These are phyloP conservation scores for Papilio polytes DNA, from an alignment of 1,140 invertebrate species.

Conservation along the genomic window DNA sequence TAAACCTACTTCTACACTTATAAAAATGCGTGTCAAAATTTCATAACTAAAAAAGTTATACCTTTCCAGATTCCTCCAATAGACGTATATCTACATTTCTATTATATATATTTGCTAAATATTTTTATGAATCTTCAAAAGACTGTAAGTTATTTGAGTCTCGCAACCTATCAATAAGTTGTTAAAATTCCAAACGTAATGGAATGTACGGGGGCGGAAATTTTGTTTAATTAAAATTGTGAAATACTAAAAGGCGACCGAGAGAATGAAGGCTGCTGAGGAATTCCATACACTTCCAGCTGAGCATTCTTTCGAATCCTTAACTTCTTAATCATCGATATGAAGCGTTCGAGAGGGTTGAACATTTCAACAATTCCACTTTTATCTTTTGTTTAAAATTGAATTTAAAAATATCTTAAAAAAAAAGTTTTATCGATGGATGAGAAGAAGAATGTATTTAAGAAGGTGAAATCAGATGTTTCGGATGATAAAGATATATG, in stretches of 20 bases:
- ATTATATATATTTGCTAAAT: background rate
- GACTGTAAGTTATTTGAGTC: conserved; percentile 16
- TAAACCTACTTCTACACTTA: no score
- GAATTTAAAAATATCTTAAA: background rate
- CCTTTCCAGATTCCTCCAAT: background rate
- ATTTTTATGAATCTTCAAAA: background rate
- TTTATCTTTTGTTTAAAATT: background rate
- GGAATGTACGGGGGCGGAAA: conserved; percentile 28
- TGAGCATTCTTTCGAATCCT: conserved; percentile 8
- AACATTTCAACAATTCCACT: background rate
- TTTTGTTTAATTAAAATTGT: conserved; percentile 36
- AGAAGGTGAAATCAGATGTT: no score
- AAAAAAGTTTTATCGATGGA: no score
- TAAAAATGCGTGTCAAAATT: background rate
- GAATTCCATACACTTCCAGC: conserved; percentile 25
- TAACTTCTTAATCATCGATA: conserved; percentile 24
- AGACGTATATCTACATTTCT: background rate
- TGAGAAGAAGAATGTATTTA: no score
- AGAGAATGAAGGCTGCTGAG: conserved; percentile 8
- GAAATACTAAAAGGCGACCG: conserved; percentile 29
- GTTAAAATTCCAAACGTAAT: conserved; percentile 12
- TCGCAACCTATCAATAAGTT: conserved; percentile 35
- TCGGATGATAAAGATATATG: no score
- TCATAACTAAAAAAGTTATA: background rate
- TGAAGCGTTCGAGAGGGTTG: background rate